Base-by-base conservation (phyloP, 1,140 invertebrate species). In the Drosophila prosaltans region DNA sequence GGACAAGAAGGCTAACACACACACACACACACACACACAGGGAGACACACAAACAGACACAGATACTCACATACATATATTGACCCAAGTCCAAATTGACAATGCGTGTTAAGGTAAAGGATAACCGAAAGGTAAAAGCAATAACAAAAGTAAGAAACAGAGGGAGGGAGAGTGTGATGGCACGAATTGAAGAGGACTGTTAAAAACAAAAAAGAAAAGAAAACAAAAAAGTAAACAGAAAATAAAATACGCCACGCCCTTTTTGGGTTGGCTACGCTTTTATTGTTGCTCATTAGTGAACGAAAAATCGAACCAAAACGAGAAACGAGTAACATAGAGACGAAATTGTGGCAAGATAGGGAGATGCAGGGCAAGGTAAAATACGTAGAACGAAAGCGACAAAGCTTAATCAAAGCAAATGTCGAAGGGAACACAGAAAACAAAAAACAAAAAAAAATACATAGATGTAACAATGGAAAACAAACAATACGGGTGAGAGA, bases 161-260 rank as follows among this genome's bases (percentile, higher is more conserved):
- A 51, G 21, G 21, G 45, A 51, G 3, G 45, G 2, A 36, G 32
- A 7, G 6, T 36, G 4, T 36, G 32, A 36, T 36, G 32, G 32
- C 32, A 36, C 3, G 32, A 36, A 36, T 36, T 36, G 32, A 36
- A 36, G 32, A 9, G 45, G 45, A 51, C 21, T 88, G 77, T 88
- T 89, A 89, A 88, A 88, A 88, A 82, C 79, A 85, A 85, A 74
- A 86, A 82, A 86, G 74, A 86, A 86, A 85, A 75, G 6, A 36
- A 36, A 36, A 36, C 3, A 88, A 82, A 72, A 86, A 86, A 76
- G 89, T 74, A 88, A 74, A 83, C 89, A 88, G 78, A 88, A 88
- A 86, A 77, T 84, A 74, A 80, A 86, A 74, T 86, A 75, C 69
- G 80, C 83, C 70, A 80, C 84, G 80, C 84, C 83, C 77, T 77